phyloP scores from a whole-genome alignment of 1,140 invertebrate species.

The Condylostylus longicornis region DNA sequence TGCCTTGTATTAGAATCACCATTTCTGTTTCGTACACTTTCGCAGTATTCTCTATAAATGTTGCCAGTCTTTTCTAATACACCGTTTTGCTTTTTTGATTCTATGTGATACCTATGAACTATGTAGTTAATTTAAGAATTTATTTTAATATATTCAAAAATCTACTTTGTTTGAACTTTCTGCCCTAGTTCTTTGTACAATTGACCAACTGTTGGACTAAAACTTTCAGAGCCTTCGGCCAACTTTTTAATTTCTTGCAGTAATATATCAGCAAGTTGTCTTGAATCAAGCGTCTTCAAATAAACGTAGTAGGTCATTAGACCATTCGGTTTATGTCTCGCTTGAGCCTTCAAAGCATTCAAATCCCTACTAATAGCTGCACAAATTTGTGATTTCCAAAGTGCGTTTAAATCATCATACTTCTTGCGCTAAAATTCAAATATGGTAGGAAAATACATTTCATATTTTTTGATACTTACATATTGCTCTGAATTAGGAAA shows the following conservation, averaged over 20 bases:
- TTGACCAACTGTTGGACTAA: constrained; percentile 49
- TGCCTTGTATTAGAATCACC: constrained; percentile 47
- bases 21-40: constrained; percentile 44
- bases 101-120: constrained; percentile 43
- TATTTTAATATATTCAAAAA: not conserved
- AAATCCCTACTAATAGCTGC: constrained; percentile 53
- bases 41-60: constrained; percentile 52
- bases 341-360: constrained; percentile 38
- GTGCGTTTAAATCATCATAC: constrained; percentile 42
- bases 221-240: constrained; percentile 60
- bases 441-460: not conserved
- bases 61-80: constrained; percentile 48
- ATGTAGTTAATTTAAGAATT: constrained; percentile 8
- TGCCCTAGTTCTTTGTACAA: constrained; percentile 53
- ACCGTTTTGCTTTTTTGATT: constrained; percentile 45
- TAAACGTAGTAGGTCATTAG: constrained; percentile 52
- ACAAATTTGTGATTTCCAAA: constrained; percentile 46
- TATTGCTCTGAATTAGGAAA: constrained; percentile 31
- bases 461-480: constrained; percentile 12
- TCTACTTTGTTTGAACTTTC: constrained; percentile 33
- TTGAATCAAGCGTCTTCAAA: constrained; percentile 45
- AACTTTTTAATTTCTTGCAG: constrained; percentile 51
- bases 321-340: constrained; percentile 24
- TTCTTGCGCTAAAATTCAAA: constrained; percentile 35
- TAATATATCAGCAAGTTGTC: constrained; percentile 49